Base-by-base conservation (phyloP, 2,888 invertebrate species). In the Argynnis bischoffii region DNA sequence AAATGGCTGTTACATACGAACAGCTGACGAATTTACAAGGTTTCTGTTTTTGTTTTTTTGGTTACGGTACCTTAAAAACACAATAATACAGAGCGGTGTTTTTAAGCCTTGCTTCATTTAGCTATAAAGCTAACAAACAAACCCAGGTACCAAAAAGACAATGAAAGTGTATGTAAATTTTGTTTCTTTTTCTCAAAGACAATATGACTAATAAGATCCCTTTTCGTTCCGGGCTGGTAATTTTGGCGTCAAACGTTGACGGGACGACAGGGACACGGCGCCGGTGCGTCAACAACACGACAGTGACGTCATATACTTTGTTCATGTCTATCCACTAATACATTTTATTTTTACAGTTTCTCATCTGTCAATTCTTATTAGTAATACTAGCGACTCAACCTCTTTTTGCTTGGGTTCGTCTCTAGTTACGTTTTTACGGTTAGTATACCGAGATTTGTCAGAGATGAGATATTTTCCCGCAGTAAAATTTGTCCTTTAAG, bases 231-330 rank as follows among this genome's bases (percentile, higher is more conserved):
- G 66, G 55, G 26, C 63, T 63, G 69, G 61, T 64, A 56, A 63
- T 63, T 64, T 65, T 46, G 79, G 77, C 79, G 78, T 76, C 78
- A 69, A 74, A 74, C 74, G 60, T 31, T 59, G 72, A 65, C 69
- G 74, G 70, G 74, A 74, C 76, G 78, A 70, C 72, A 76, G 57
- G 72, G 72, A 71, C 74, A 70, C 75, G 78, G 69, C 73, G 76
- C 71, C 74, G 69, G 35, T 66, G 66, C 67, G 71, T 69, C 68
- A 70, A 69, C 64, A 64, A 46, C 61, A 66, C 64, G 75, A 75
- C 76, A 77, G 74, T 76, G 74, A 56, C 18, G 8, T 46, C 21
- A 47, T 59, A 46, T 64, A 48, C 48, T 48, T 55, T 50, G 48
- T 41, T 35, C 35, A 18, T 15, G 26, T 14, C 21, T 54, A 21